These are phyloP conservation scores for Vulpes lagopus DNA, from an alignment of 2,113 vertebrate genomes.

Conservation along the genomic window DNA sequence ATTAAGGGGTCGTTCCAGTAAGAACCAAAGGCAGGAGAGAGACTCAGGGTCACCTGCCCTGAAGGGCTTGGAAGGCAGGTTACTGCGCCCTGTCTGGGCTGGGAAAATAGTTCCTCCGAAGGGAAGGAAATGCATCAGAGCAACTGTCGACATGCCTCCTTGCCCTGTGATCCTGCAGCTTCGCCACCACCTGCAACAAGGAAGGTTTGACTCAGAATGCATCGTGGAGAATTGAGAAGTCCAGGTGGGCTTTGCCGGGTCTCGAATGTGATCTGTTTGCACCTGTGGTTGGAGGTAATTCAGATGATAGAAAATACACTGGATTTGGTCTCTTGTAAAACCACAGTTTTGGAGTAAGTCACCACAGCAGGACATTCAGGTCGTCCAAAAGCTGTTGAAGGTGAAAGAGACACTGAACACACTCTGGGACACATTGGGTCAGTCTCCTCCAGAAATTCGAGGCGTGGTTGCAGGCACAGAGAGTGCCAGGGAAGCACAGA, in stretches of 20 bases:
- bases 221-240: background rate
- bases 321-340: background rate
- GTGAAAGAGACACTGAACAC: fast-evolving
- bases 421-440: background rate
- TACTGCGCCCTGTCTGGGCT: background rate
- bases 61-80: background rate
- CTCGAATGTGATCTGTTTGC: fast-evolving
- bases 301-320: background rate
- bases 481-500: background rate
- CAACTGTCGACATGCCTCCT: background rate
- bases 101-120: background rate
- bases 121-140: background rate
- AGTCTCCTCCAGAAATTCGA: fast-evolving
- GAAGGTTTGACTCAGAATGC: background rate
- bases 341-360: fast-evolving
- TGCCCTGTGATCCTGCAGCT: fast-evolving
- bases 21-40: background rate
- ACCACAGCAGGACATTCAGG: fast-evolving
- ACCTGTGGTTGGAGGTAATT: fast-evolving
- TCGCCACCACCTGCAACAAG: background rate
- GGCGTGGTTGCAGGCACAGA: fast-evolving
- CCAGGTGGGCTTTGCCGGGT: background rate
- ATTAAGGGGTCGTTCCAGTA: background rate
- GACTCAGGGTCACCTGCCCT: background rate
- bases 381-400: background rate